Percentiles rank a stretch among this genome's conserved stretches.
Evolutionary conservation across 1,140 invertebrate genomes (phyloP).

Genomic region (Eubasilissa regina): DNA sequence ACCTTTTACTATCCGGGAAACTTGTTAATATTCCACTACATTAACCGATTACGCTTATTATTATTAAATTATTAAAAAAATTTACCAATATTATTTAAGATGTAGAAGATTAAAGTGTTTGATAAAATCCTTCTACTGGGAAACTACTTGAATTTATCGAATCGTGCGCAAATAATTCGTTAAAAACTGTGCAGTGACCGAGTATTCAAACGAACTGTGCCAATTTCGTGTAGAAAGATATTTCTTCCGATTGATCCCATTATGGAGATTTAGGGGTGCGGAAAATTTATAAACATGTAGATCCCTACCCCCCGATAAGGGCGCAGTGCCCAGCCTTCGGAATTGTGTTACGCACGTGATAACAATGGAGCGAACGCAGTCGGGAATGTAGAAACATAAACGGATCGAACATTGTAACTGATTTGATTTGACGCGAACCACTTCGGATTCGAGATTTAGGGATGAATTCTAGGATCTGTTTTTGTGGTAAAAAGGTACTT

Average conservation of each 20-base stretch:
- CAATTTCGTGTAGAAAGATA: slow-evolving; percentile 40
- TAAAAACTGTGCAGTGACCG: neutral
- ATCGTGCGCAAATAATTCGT: neutral
- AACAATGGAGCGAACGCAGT: neutral
- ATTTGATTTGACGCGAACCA: slow-evolving; percentile 25
- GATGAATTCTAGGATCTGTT: neutral
- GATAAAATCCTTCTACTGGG: no score
- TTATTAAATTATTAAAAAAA: no score
- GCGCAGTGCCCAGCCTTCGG: neutral
- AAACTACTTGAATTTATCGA: neutral
- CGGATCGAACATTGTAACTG: slow-evolving; percentile 6
- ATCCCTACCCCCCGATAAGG: neutral
- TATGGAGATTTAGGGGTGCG: neutral
- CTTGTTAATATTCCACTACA: no score
- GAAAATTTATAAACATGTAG: slow-evolving; percentile 24
- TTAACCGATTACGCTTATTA: no score
- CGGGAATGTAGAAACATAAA: neutral
- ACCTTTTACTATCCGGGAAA: no score
- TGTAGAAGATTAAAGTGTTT: no score
- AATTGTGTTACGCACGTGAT: slow-evolving; percentile 8
- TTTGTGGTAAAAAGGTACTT: neutral
- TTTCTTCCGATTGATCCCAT: slow-evolving; percentile 30
- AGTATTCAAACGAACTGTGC: slow-evolving; percentile 5
- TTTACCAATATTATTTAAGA: no score
- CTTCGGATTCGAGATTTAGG: slow-evolving; percentile 6